Evolutionary conservation across 2,797 vertebrate genomes (phyloP).

Genomic region (Enteromius afrohamiltoni): DNA sequence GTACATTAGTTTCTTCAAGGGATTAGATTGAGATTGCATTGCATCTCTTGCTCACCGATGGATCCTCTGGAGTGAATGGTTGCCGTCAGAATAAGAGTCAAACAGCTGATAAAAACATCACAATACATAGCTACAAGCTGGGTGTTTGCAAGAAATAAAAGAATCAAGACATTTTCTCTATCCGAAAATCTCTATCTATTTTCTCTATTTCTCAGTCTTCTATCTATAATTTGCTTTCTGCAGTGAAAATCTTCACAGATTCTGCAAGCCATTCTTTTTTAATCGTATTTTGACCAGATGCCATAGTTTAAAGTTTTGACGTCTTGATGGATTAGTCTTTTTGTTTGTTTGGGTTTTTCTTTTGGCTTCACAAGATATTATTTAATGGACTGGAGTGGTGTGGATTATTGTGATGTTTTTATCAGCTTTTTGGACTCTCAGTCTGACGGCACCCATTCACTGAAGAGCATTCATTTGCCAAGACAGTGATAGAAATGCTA

Average conservation of each 20-base stretch:
- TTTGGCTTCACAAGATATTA: not conserved
- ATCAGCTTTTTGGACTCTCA: not conserved
- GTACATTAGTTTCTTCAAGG: not conserved
- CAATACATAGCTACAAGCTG: too few species aligned
- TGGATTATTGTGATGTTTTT: not conserved
- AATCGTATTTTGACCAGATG: too few species aligned
- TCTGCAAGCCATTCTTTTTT: too few species aligned
- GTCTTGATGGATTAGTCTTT: not conserved
- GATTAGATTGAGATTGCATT: not conserved
- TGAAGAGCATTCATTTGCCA: not conserved
- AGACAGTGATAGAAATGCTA: not conserved
- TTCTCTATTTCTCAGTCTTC: too few species aligned
- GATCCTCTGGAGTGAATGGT: not conserved
- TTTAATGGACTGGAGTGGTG: not conserved
- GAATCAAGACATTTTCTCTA: too few species aligned
- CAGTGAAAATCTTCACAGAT: too few species aligned
- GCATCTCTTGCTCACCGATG: not conserved
- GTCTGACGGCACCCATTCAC: not conserved
- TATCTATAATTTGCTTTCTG: too few species aligned
- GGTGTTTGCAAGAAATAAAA: too few species aligned
- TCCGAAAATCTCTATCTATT: too few species aligned
- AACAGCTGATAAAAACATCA: not conserved
- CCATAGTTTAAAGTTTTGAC: not conserved
- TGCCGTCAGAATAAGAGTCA: not conserved
- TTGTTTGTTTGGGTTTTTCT: too few species aligned